Percentiles rank a stretch among this genome's conserved stretches.
Evolutionary conservation across 2,888 invertebrate species (phyloP).

Genomic region (Synergus gifuensis): DNA sequence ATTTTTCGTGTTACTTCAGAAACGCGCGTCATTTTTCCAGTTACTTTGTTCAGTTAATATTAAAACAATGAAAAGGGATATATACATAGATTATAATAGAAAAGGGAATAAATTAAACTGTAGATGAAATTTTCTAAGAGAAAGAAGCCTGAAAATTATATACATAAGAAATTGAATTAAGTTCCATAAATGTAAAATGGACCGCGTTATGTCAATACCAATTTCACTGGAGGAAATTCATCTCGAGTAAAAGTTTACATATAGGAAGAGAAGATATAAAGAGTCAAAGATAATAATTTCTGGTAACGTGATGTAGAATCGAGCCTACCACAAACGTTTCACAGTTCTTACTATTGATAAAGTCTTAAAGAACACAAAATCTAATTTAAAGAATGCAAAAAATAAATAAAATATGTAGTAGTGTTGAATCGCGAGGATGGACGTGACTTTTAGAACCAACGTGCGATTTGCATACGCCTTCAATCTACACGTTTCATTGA

Average conservation of each 20-base stretch:
- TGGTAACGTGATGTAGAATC: conserved; percentile 11
- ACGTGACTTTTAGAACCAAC: conserved; percentile 43
- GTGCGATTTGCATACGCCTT: conserved; percentile 58
- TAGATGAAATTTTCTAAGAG: background rate
- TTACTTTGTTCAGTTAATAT: background rate
- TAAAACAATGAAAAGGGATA: background rate
- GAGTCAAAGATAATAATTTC: conserved; percentile 32
- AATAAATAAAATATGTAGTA: conserved; percentile 20
- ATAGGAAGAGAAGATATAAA: conserved; percentile 31
- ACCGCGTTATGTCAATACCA: conserved; percentile 36
- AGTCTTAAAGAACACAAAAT: conserved; percentile 11
- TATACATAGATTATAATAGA: too few relatives aligned
- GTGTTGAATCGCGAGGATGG: conserved; percentile 26
- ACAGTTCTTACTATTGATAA: conserved; percentile 8
- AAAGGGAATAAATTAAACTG: background rate
- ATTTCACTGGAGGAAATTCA: conserved; percentile 9
- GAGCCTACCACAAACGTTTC: conserved; percentile 1
- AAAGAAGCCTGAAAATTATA: background rate
- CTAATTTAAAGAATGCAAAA: background rate
- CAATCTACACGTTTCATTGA: conserved; percentile 62
- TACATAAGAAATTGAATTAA: background rate
- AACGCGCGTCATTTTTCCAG: background rate
- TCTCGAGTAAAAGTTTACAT: conserved; percentile 15
- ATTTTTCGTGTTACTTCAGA: background rate
- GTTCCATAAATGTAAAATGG: background rate